Conservation (phyloP, 2,113 vertebrate species). For the Beaufortia kweichowensis region DNA sequence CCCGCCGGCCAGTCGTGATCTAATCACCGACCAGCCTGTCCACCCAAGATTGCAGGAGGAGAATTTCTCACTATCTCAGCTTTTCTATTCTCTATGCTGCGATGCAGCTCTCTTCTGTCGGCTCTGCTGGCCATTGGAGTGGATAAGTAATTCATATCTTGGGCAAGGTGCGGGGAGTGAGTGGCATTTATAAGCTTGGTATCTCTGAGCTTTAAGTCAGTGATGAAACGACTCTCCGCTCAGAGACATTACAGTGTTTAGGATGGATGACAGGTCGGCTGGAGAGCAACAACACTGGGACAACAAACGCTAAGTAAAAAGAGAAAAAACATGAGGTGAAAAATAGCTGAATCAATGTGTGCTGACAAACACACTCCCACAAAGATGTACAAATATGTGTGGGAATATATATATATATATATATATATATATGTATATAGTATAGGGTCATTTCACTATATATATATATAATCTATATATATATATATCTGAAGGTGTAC, state of each 20-base stretch:
- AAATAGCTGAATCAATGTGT: slow-evolving; percentile 11
- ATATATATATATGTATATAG: too few species aligned
- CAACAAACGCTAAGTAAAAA: slow-evolving; percentile 30
- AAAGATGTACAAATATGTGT: not conserved
- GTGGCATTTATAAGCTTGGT: slow-evolving; percentile 42
- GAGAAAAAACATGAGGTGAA: not conserved
- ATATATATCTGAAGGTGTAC: too few species aligned
- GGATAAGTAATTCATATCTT: slow-evolving; percentile 52
- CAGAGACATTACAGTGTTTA: slow-evolving; percentile 34
- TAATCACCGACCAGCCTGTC: not conserved
- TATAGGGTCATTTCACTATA: too few species aligned
- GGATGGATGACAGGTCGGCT: slow-evolving; percentile 33
- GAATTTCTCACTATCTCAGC: slow-evolving; percentile 53
- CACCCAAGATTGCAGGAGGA: slow-evolving; percentile 32
- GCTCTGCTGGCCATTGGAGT: slow-evolving; percentile 29
- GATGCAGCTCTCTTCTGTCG: slow-evolving; percentile 10
- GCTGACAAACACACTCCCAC: not conserved
- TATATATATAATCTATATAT: too few species aligned
- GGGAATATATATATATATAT: too few species aligned
- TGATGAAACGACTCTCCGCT: slow-evolving; percentile 34
- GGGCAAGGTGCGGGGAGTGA: slow-evolving; percentile 34
- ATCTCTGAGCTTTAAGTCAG: slow-evolving; percentile 30
- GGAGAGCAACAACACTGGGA: slow-evolving; percentile 34
- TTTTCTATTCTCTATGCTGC: slow-evolving; percentile 28
- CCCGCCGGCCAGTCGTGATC: slow-evolving; percentile 15